Conservation (phyloP, 2,113 vertebrate species). For the Nipponia nippon region DNA sequence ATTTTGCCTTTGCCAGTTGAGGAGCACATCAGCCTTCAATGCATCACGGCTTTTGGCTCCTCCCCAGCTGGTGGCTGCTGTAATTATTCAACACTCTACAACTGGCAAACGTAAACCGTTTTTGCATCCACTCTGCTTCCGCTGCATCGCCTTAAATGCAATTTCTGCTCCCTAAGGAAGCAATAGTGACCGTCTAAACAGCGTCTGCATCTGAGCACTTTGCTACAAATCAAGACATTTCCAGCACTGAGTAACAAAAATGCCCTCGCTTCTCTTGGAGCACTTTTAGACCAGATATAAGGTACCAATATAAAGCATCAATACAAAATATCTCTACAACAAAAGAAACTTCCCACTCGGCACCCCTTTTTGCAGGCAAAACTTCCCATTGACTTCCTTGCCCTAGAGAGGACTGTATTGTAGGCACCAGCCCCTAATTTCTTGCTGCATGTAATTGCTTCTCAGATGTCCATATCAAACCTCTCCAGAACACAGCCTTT, state of each 20-base stretch:
- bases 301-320: background rate
- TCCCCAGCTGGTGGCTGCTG: background rate
- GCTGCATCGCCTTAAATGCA: background rate
- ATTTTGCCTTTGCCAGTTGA: background rate
- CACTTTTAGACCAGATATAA: background rate
- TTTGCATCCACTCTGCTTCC: background rate
- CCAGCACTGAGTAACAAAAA: background rate
- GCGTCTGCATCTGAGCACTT: background rate
- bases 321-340: background rate
- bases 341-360: accelerated
- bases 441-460: background rate
- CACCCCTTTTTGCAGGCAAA: background rate
- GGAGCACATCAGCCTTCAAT: background rate
- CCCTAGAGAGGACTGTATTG: background rate
- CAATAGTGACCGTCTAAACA: accelerated
- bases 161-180: background rate
- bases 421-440: background rate
- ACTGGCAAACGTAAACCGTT: background rate
- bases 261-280: background rate
- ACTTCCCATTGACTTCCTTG: background rate
- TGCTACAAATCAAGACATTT: background rate
- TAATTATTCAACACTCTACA: background rate
- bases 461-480: background rate
- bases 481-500: background rate
- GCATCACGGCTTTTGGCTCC: background rate